A percentile compares a stretch with the other conserved stretches of the same genome.
Evolutionary conservation across 2,797 vertebrate species (phyloP).

Genomic region (Phrynocephalus vlangalii): DNA sequence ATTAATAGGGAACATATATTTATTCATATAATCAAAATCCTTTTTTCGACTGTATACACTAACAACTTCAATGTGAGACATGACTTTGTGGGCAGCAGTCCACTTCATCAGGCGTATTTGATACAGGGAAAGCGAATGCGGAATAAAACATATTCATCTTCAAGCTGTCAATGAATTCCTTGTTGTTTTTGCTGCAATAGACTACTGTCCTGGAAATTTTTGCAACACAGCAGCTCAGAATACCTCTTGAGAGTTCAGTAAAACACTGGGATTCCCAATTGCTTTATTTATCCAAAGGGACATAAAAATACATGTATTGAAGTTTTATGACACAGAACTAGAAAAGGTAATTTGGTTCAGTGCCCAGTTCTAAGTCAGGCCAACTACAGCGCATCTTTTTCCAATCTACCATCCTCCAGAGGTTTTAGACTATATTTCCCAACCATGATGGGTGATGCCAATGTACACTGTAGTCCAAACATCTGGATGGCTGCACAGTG

Average conservation of each 20-base stretch:
- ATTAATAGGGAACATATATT: not conserved
- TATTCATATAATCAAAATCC: too few relatives aligned
- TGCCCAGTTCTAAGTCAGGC: not conserved
- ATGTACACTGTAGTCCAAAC: not conserved
- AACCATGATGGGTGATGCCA: not conserved
- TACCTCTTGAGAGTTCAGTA: not conserved
- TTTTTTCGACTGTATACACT: too few relatives aligned
- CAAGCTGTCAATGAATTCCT: too few relatives aligned
- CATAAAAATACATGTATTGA: not conserved
- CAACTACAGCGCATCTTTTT: not conserved
- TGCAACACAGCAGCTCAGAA: constrained; percentile 9
- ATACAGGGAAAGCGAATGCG: too few relatives aligned
- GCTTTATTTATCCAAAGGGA: not conserved
- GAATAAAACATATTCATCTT: too few relatives aligned
- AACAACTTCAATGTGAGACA: too few relatives aligned
- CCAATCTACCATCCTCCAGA: not conserved
- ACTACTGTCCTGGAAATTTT: too few relatives aligned
- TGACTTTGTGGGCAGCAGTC: too few relatives aligned
- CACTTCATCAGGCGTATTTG: too few relatives aligned
- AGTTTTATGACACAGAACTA: not conserved
- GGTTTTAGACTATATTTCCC: not conserved
- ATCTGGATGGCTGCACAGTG: not conserved
- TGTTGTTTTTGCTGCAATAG: too few relatives aligned
- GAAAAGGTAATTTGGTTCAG: not conserved
- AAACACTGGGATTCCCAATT: not conserved